Evolutionary conservation across 2,888 invertebrate species (phyloP).

Genomic region (Crocallis elinguaria): DNA sequence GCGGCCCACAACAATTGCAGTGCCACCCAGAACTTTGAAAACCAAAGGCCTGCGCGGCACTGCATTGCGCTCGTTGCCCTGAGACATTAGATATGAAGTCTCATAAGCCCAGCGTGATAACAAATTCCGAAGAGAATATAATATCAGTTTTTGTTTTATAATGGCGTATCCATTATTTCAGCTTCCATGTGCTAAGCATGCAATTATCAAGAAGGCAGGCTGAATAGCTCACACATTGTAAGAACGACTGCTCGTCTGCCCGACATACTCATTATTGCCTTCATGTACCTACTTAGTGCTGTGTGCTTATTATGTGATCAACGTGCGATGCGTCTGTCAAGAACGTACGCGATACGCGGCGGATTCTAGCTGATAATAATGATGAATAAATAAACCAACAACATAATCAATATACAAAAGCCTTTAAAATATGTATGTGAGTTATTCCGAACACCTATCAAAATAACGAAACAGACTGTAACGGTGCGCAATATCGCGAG

Average conservation of each 20-base stretch:
- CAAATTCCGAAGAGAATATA: no score
- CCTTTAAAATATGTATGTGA: no score
- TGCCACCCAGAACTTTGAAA: no score
- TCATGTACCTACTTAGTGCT: not conserved
- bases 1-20: no score
- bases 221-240: conserved; percentile 30
- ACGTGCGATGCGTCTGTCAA: no score
- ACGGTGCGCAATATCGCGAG: conserved; percentile 21
- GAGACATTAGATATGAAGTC: no score
- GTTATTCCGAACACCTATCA: conserved; percentile 3
- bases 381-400: not conserved
- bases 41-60: no score
- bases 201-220: conserved; percentile 30
- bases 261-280: conserved; percentile 25
- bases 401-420: not conserved
- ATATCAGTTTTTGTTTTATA: not conserved
- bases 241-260: conserved; percentile 24
- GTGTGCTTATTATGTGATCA: not conserved
- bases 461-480: conserved; percentile 31
- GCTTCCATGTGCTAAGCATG: conserved; percentile 22
- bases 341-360: no score
- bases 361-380: no score
- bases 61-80: no score
- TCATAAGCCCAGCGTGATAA: no score
- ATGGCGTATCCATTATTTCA: conserved; percentile 5